Percentiles rank a stretch among this genome's conserved stretches.
phyloP scores from a whole-genome alignment of 2,797 vertebrate genomes.

The Diceros bicornis region DNA sequence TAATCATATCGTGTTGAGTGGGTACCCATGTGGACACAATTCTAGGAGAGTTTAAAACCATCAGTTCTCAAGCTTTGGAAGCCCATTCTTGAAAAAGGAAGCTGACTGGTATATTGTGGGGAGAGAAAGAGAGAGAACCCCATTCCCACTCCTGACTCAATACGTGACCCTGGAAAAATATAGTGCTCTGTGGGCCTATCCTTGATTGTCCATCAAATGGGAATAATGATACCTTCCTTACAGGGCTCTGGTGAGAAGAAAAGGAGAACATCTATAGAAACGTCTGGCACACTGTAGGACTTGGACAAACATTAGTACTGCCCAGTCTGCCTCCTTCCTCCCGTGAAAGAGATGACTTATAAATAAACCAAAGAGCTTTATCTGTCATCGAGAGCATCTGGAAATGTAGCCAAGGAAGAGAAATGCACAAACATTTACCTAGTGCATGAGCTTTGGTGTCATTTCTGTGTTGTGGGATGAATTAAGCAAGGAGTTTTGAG shows the following conservation, averaged over 20 bases:
- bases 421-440: background rate
- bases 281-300: background rate
- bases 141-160: background rate
- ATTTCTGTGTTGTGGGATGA: conserved; percentile 33
- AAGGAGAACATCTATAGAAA: background rate
- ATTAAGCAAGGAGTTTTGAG: background rate
- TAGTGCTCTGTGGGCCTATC: background rate
- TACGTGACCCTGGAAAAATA: background rate
- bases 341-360: background rate
- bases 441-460: background rate
- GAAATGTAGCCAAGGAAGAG: conserved; percentile 12
- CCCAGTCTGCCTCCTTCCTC: background rate
- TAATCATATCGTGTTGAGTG: background rate
- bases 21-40: background rate
- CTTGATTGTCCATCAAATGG: background rate
- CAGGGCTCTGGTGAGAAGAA: background rate
- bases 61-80: background rate
- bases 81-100: background rate
- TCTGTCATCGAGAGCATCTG: background rate
- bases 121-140: background rate
- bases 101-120: background rate
- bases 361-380: background rate
- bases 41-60: background rate
- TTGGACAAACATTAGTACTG: background rate
- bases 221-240: background rate